Base-by-base conservation (phyloP, 2,797 vertebrate genomes). In the Helostoma temminkii region DNA sequence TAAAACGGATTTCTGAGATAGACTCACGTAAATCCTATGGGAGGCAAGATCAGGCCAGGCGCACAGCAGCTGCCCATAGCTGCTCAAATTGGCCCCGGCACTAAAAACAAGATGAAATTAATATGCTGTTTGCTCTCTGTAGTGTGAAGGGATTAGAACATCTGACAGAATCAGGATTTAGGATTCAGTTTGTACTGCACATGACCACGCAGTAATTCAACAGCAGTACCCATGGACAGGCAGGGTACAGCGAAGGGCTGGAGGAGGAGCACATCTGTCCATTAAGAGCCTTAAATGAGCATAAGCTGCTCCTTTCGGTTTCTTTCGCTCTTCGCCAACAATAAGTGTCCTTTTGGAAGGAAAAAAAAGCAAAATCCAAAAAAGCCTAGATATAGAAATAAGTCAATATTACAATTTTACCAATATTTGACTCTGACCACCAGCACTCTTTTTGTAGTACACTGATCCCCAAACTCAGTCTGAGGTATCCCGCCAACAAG, bases 71-170 rank as follows among this genome's bases (percentile, higher is more conserved):
- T 81, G 73, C 70, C 74, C 69, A 61, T 6, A 41, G 69, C 72
- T 63, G 49, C 77, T 76, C 76, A 85, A 85, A 88, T 87, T 89
- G 86, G 85, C 85, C 60, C 58, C 12, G 6, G 65, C 74, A 74
- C 60, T 62, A 62, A 77, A 88, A 81, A 84, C 71, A 75, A 89
- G 85, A 81, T 81, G 48, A 88, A 84, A 85, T 89, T 14, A 91
- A 90, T 88, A 90, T 78, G 81, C 63, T 63, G 78, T 76, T 89
- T 87, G 66, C 46, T 76, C 73, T 54, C 70, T 43, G 62, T 76
- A 55, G 71, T 83, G 76, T 80, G 68, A 64, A 55, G 41, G 81
- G 85, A 91, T 90, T 85, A 88, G 71, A 66, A 70, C 60, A 48
- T 66, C 75, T 68, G 60, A 61, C 69, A 70, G 70, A 63, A 73